phyloP scores from a whole-genome alignment of 2,797 vertebrate species.

The Pterois miles region DNA sequence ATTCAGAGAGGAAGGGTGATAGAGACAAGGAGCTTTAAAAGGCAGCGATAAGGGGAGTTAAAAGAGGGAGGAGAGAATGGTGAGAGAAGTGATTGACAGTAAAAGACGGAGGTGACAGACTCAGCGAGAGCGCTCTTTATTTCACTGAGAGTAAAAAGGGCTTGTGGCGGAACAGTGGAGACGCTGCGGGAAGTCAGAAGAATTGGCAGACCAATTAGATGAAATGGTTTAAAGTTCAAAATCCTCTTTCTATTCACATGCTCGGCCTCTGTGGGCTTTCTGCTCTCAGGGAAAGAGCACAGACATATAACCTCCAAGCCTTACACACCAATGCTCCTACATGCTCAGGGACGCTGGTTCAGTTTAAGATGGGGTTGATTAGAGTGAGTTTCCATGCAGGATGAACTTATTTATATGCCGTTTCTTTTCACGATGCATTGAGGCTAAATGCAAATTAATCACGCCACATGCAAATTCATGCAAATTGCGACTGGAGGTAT shows the following conservation, averaged over 20 bases:
- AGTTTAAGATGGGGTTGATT: slow-evolving; percentile 3
- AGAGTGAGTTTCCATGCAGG: neutral
- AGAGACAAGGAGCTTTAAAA: slow-evolving; percentile 50
- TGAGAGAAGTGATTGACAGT: slow-evolving; percentile 50
- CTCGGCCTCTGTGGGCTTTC: slow-evolving; percentile 5
- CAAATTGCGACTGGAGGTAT: slow-evolving; percentile 39
- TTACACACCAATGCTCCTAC: neutral
- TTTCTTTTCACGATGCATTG: slow-evolving; percentile 37
- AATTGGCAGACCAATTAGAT: slow-evolving; percentile 57
- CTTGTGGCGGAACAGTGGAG: slow-evolving; percentile 24
- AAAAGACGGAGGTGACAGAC: slow-evolving; percentile 54
- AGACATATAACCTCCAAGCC: neutral
- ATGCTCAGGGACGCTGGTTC: neutral
- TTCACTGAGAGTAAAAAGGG: slow-evolving; percentile 40
- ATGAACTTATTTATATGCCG: slow-evolving; percentile 25
- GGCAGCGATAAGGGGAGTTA: slow-evolving; percentile 46
- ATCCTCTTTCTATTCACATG: slow-evolving; percentile 23
- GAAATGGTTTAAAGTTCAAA: slow-evolving; percentile 46
- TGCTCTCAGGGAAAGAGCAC: neutral
- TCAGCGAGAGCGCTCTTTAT: slow-evolving; percentile 37
- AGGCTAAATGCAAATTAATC: slow-evolving; percentile 41
- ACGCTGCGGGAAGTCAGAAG: slow-evolving; percentile 39
- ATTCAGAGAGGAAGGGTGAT: slow-evolving; percentile 27
- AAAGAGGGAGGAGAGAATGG: slow-evolving; percentile 40
- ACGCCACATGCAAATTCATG: slow-evolving; percentile 46